Conservation (phyloP, 2,888 invertebrate species). For the Tetramorium bicarinatum region DNA sequence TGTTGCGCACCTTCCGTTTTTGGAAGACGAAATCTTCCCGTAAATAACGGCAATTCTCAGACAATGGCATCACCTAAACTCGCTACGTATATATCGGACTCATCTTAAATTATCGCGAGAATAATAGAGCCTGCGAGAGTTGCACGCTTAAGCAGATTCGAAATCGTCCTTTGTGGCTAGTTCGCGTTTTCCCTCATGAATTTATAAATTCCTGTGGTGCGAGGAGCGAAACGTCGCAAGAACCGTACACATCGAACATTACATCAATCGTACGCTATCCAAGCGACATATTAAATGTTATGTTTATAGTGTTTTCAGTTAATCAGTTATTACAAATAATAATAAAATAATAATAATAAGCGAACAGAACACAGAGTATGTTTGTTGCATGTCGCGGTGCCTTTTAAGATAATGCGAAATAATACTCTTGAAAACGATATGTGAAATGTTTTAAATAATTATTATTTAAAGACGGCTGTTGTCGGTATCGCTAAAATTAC, state of each 20-base stretch:
- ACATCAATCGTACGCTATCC: background rate
- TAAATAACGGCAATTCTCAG: constrained; percentile 71
- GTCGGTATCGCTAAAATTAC: background rate
- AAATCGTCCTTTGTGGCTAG: constrained; percentile 48
- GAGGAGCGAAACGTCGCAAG: background rate
- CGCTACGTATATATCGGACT: constrained; percentile 66
- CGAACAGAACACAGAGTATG: background rate
- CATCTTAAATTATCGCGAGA: constrained; percentile 72
- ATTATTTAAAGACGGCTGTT: background rate
- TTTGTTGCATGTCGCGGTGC: background rate
- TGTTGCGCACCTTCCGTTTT: constrained; percentile 73
- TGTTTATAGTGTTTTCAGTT: no score
- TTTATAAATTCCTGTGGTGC: constrained; percentile 36
- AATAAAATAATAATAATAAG: constrained; percentile 14
- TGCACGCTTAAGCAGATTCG: constrained; percentile 55
- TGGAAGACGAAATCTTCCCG: constrained; percentile 70
- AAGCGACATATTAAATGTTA: constrained; percentile 15
- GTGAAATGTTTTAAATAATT: background rate
- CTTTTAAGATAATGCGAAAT: background rate
- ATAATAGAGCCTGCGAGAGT: constrained; percentile 66
- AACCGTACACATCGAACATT: background rate
- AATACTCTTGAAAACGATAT: background rate
- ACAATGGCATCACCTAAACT: constrained; percentile 74
- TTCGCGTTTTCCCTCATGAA: constrained; percentile 56
- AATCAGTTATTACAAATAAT: constrained; percentile 34